Conservation (phyloP, 2,888 invertebrate species). For the Hymenopus coronatus region DNA sequence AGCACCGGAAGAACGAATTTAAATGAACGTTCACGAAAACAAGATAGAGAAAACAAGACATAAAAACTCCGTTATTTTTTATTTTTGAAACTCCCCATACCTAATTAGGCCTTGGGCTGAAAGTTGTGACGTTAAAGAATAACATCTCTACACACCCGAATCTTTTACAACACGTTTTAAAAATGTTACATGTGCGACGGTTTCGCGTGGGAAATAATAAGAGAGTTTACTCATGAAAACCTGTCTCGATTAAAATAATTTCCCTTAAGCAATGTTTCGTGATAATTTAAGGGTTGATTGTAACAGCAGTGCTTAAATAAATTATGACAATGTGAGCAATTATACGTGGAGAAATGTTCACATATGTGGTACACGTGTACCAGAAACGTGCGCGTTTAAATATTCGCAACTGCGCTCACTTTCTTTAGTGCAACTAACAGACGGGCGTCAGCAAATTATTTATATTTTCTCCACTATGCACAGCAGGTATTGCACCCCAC, state of each 20-base stretch:
- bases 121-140: background rate
- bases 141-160: background rate
- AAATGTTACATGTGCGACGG: background rate
- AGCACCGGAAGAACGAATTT: background rate
- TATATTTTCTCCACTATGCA: too few species aligned
- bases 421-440: background rate
- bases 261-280: background rate
- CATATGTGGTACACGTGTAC: background rate
- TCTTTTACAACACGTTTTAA: background rate
- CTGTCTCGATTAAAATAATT: background rate
- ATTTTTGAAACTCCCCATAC: background rate
- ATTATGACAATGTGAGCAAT: background rate
- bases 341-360: background rate
- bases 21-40: background rate
- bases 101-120: background rate
- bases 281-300: background rate
- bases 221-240: background rate
- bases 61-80: background rate
- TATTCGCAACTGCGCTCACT: background rate
- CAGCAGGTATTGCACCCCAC: too few species aligned
- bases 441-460: too few species aligned
- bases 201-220: background rate
- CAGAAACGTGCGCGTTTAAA: too few species aligned
- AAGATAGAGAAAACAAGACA: background rate
- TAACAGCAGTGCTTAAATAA: background rate